A percentile compares a stretch with the other conserved stretches of the same genome.
Evolutionary conservation across 2,888 invertebrate species (phyloP).

Genomic region (Mimumesa dahlbomi): DNA sequence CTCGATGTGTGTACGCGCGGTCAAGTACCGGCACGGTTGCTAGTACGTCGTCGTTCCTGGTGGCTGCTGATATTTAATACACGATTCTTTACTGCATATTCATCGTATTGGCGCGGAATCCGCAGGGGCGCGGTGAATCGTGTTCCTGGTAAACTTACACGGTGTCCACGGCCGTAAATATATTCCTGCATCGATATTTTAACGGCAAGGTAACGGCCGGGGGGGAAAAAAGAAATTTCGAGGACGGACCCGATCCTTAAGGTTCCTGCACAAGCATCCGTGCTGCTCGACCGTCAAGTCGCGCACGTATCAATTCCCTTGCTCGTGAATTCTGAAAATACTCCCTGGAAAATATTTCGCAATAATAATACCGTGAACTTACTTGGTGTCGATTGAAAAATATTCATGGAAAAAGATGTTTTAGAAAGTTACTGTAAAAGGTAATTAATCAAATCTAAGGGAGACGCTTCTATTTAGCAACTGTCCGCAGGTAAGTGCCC

Average conservation of each 20-base stretch:
- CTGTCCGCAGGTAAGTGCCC: slow-evolving; percentile 72
- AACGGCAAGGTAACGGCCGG: slow-evolving; percentile 52
- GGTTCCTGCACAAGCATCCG: slow-evolving; percentile 43
- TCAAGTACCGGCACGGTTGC: slow-evolving; percentile 42
- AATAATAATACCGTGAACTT: no score
- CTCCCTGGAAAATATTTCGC: no score
- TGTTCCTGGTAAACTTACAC: slow-evolving; percentile 66
- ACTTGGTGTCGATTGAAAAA: no score
- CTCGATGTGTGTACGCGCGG: slow-evolving; percentile 18
- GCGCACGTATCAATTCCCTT: slow-evolving; percentile 11
- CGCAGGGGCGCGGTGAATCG: slow-evolving; percentile 63
- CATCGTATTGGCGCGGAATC: slow-evolving; percentile 66
- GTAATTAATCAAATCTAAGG: no score
- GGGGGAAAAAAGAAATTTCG: slow-evolving; percentile 38
- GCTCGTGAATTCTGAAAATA: no score
- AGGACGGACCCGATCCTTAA: slow-evolving; percentile 46
- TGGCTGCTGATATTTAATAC: slow-evolving; percentile 70
- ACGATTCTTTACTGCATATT: slow-evolving; percentile 67
- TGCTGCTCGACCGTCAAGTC: slow-evolving; percentile 1
- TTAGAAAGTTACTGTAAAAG: no score
- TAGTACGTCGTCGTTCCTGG: slow-evolving; percentile 52
- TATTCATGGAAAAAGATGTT: no score
- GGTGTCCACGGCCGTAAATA: slow-evolving; percentile 65
- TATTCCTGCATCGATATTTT: slow-evolving; percentile 66
- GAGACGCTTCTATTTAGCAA: slow-evolving; percentile 69